phyloP scores from a whole-genome alignment of 2,113 vertebrate species.

The Ctenodactylus gundi region DNA sequence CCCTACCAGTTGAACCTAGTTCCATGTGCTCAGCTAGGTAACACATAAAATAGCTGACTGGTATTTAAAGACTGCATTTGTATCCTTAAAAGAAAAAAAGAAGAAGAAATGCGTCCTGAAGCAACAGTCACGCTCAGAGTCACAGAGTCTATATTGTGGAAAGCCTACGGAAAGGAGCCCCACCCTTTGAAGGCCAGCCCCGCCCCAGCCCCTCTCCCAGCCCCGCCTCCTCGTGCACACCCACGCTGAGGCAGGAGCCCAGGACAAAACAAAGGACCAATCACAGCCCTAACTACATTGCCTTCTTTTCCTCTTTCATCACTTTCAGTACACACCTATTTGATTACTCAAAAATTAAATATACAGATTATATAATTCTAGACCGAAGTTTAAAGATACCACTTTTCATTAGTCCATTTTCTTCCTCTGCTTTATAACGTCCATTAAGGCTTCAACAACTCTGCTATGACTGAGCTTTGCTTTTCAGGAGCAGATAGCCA shows the following conservation, averaged over 20 bases:
- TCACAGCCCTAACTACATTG: not conserved
- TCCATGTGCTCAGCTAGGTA: not conserved
- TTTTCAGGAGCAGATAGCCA: not conserved
- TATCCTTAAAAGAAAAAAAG: not conserved
- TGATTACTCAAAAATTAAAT: conserved; percentile 20
- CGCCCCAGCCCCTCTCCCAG: no score
- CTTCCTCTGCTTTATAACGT: not conserved
- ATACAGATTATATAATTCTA: not conserved
- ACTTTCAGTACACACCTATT: not conserved
- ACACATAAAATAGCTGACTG: not conserved
- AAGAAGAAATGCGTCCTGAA: not conserved
- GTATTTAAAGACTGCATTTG: not conserved
- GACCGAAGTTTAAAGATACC: not conserved
- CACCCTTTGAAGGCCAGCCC: not conserved
- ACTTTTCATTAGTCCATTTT: not conserved
- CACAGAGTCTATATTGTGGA: not conserved
- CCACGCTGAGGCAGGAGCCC: not conserved
- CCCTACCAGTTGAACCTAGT: not conserved
- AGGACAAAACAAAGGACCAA: not conserved
- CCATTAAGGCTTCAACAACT: not conserved
- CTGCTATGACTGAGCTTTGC: not conserved
- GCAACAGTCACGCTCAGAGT: not conserved
- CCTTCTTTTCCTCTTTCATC: not conserved
- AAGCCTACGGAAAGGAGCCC: not conserved
- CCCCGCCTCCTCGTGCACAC: accelerated